These are phyloP conservation scores for Cichladusa arquata DNA, from an alignment of 2,113 vertebrate genomes.

Conservation along the genomic window DNA sequence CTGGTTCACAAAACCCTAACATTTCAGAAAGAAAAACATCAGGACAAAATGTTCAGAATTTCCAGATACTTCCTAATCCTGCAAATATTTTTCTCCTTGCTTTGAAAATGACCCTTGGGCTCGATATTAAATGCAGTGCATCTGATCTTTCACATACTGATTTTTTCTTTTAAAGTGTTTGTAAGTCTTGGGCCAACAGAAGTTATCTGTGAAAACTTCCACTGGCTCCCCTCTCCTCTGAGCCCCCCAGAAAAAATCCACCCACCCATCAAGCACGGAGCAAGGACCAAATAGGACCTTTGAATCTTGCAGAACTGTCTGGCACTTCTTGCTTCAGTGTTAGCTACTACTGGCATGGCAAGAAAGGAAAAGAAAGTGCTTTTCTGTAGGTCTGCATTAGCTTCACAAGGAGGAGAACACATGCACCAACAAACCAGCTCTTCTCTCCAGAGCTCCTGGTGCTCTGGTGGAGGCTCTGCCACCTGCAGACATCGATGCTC, in stretches of 20 bases:
- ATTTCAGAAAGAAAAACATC: not conserved
- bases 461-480: not conserved
- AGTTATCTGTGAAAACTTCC: not conserved
- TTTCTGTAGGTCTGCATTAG: not conserved
- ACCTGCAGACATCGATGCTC: not conserved
- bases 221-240: rapidly evolving
- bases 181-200: not conserved
- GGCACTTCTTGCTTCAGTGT: rapidly evolving
- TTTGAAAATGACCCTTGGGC: not conserved
- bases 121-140: rapidly evolving
- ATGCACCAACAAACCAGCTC: not conserved
- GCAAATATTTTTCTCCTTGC: not conserved
- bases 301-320: not conserved
- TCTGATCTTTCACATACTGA: not conserved
- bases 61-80: not conserved
- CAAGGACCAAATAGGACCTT: not conserved
- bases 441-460: not conserved
- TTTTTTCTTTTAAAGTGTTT: not conserved
- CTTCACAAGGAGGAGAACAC: not conserved
- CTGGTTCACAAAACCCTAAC: not conserved
- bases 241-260: not conserved
- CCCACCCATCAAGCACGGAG: not conserved
- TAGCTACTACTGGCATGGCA: not conserved
- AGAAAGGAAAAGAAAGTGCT: not conserved
- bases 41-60: not conserved